These are phyloP conservation scores for Seriola dumerili DNA, from an alignment of 2,113 vertebrate genomes.

Conservation along the genomic window DNA sequence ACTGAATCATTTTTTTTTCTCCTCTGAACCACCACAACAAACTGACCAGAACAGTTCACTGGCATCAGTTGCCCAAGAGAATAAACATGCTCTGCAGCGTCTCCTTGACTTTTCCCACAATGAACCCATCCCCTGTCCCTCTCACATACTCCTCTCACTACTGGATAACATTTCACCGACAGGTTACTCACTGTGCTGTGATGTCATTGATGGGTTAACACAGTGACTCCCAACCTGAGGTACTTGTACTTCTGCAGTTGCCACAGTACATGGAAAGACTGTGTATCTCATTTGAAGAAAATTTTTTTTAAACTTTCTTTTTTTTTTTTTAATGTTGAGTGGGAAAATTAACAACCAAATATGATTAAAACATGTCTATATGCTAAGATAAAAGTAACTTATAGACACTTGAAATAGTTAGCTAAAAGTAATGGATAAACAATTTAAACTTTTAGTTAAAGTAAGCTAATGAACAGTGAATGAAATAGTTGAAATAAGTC, in stretches of 20 bases:
- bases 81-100: conserved; percentile 58
- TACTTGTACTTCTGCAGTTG: background rate
- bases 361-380: no score
- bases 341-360: no score
- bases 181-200: conserved; percentile 9
- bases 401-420: background rate
- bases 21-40: conserved; percentile 62
- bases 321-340: no score
- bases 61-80: conserved; percentile 56
- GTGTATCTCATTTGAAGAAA: no score
- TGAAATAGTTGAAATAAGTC: no score
- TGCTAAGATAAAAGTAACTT: no score
- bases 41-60: conserved; percentile 70
- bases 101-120: conserved; percentile 65
- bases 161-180: conserved; percentile 38
- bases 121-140: conserved; percentile 42
- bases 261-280: background rate
- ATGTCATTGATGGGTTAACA: background rate
- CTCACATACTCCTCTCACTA: background rate
- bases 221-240: background rate
- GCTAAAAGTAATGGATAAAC: no score
- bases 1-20: conserved; percentile 9
- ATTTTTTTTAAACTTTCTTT: no score
- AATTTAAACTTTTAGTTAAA: no score
- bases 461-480: no score